Base-by-base conservation (phyloP, 53 echinoderm and acorn worm species). In the Mesocentrotus franciscanus region DNA sequence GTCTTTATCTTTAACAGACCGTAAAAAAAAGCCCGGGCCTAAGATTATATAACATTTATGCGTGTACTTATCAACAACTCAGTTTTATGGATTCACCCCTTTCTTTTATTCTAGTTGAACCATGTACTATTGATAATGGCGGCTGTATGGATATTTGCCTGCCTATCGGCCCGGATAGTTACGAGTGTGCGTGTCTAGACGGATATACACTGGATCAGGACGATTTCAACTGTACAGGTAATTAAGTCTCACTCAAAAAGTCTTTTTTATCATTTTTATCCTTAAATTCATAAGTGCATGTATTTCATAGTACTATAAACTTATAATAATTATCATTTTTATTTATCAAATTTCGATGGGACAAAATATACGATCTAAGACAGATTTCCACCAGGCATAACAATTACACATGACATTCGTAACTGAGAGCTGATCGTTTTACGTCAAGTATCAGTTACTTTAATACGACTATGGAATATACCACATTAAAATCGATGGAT, bases 61-160 rank as follows among this genome's bases (percentile, higher is more conserved):
- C 2, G 6, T 49, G 49, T 49, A 49, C 5, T 49, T 49, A 49
- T 49, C 49, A 5, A 49, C 6, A 49, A 49, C 3, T 49, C 74
- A 74, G 29, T 30, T 30, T 74, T 1, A 74, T 32, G 29, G 14
- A 30, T 29, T 9, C 22, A 24, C 11, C 1, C 9, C 17, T 36
- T 39, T 81, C 22, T 36, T 42, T 13, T 42, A 9, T 36, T 81
- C n/a, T 26, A 93, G 94, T 93, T 56, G 94, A 93, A 56, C 79
- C 94, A 7, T 93, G 94, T 61, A 59, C 61, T 2, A 57, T 93
- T 34, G 94, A 97, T 20, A 98, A 98, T 57, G 98, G 98, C 15
- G 98, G 98, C 12, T 98, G 98, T 94, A 97, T 96, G 60, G 97
- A 98, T 61, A 97, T 96, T 32, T 98, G 98, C 79, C 68, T 98